Evolutionary conservation across 2,888 invertebrate genomes (phyloP).

Genomic region (Seira musarum): DNA sequence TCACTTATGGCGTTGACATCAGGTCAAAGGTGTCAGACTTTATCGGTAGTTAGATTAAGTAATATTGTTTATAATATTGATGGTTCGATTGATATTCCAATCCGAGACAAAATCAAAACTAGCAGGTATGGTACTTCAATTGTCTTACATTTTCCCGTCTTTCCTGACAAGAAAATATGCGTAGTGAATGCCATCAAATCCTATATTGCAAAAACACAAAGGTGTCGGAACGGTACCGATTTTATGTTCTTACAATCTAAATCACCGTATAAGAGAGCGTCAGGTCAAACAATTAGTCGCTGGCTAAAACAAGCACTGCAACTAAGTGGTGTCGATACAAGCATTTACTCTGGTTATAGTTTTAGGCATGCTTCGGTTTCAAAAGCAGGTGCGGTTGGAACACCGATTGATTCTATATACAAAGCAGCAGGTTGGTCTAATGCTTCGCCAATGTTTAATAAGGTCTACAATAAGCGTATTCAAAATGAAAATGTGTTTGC

Average conservation of each 20-base stretch:
- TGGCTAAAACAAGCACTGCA: slow-evolving; percentile 15
- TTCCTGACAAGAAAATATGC: slow-evolving; percentile 9
- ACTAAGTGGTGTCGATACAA: slow-evolving; percentile 14
- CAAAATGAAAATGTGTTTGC: background rate
- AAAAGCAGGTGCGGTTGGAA: background rate
- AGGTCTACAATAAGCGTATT: slow-evolving; percentile 6
- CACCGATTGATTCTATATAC: slow-evolving; percentile 15
- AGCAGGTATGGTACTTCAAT: background rate
- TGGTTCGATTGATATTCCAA: slow-evolving; percentile 19
- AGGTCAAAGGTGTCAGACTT: slow-evolving; percentile 52
- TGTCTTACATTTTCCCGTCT: background rate
- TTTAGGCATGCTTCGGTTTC: slow-evolving; percentile 17
- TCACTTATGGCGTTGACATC: slow-evolving; percentile 43
- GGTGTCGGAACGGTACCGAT: background rate
- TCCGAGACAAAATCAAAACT: slow-evolving; percentile 17
- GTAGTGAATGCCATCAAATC: slow-evolving; percentile 2
- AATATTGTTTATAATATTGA: slow-evolving; percentile 32
- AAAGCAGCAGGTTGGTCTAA: slow-evolving; percentile 20
- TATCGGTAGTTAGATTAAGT: slow-evolving; percentile 16
- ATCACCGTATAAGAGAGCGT: slow-evolving; percentile 28
- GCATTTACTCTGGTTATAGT: background rate
- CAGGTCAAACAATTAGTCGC: slow-evolving; percentile 39
- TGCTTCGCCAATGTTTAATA: background rate
- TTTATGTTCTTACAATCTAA: slow-evolving; percentile 30
- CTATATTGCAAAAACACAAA: slow-evolving; percentile 31